Base-by-base conservation (phyloP, 2,888 invertebrate species). In the Acronicta aceris region DNA sequence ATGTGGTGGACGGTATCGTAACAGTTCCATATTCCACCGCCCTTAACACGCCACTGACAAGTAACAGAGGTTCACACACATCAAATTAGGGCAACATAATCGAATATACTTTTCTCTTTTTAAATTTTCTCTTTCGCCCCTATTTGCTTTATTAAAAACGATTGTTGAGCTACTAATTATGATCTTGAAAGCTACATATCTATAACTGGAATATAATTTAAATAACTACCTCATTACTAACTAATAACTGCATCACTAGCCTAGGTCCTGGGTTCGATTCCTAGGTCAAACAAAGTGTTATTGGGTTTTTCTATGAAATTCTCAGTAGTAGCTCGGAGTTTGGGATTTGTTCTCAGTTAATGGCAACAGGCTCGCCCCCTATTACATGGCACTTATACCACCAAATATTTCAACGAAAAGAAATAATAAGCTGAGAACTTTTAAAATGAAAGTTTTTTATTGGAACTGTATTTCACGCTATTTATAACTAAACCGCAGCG, bases 1-100 rank as follows among this genome's bases (percentile, higher is more conserved):
- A 82, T 82, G 81, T 77, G 82, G 78, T 73, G 56, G 74, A 77
- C 68, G 71, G 75, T 81, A 83, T 81, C 59, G 69, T 73, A 74
- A 73, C 75, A 59, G 47, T 67, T 65, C 69, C 64, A 76, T 71
- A 77, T 74, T 66, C 72, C 21, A 21, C 21, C 66, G 59, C 62
- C 67, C 71, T 60, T 71, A 69, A 72, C 74, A 75, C 73, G 46
- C 21, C 45, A 53, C 61, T 65, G 64, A 69, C 56, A 57, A 65
- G 40, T 56, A 69, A 66, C 62, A 66, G 66, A 54, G 70, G 70
- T 64, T 59, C 65, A 60, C 68, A 75, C 73, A 63, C 21, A 4
- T 62, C 65, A 70, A 76, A 76, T 75, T 75, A 74, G 69, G 53
- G 69, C 58, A 69, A 72, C 65, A 67, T 76, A 74, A 73, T 79